Conservation (phyloP, 2,888 invertebrate species). For the Heliconius aoede region DNA sequence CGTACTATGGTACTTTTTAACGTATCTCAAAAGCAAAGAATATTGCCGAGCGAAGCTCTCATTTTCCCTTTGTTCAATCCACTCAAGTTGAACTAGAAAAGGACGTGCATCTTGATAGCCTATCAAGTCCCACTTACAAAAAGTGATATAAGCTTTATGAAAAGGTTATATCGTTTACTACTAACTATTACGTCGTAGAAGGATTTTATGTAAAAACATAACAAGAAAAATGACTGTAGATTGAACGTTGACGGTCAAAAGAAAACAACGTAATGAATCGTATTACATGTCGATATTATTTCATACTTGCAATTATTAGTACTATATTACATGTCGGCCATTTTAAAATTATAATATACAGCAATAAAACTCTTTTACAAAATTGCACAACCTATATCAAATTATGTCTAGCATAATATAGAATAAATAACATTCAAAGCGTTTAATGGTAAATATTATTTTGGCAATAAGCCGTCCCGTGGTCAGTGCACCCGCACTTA, state of each 20-base stretch:
- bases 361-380: neutral
- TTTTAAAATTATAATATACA: neutral
- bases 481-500: slow-evolving; percentile 29
- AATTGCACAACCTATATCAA: neutral
- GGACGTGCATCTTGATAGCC: slow-evolving; percentile 31
- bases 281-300: slow-evolving; percentile 4
- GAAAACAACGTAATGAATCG: slow-evolving; percentile 26
- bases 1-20: slow-evolving; percentile 1
- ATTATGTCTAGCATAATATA: too few species aligned
- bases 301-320: neutral
- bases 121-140: slow-evolving; percentile 30
- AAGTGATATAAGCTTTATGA: slow-evolving; percentile 13
- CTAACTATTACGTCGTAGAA: neutral
- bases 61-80: slow-evolving; percentile 31
- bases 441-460: neutral
- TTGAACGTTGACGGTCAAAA: slow-evolving; percentile 28
- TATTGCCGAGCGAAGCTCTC: neutral
- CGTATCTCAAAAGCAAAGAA: slow-evolving; percentile 11
- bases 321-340: neutral
- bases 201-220: slow-evolving; percentile 1
- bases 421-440: neutral
- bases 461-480: slow-evolving; percentile 13
- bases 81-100: slow-evolving; percentile 33
- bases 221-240: slow-evolving; percentile 21
- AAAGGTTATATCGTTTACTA: neutral